Percentiles rank a stretch among this genome's conserved stretches.
These are phyloP conservation scores for Calvadosia cruxmelitensis DNA, from an alignment of 30 jellyfish, hydroid and myxozoan genomes.

Conservation along the genomic window DNA sequence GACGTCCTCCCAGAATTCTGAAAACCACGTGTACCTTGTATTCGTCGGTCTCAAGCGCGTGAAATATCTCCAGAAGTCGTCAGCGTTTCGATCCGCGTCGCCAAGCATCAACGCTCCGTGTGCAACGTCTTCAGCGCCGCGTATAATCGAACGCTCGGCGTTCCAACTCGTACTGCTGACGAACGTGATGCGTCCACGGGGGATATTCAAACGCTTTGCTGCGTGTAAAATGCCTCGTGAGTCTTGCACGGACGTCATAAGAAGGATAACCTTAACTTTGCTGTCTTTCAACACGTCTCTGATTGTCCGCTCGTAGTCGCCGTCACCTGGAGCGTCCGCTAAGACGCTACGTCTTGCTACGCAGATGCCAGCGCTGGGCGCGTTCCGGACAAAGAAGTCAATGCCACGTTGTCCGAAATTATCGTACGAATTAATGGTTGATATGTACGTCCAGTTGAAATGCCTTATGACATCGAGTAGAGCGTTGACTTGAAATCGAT, in stretches of 20 bases:
- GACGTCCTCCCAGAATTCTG: constrained; percentile 50
- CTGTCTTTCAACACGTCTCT: neutral
- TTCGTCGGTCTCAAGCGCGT: constrained; percentile 17
- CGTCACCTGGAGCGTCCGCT: constrained; percentile 3
- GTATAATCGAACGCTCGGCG: constrained; percentile 3
- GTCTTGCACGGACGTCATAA: constrained; percentile 45
- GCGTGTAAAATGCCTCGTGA: constrained; percentile 38
- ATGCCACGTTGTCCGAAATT: constrained; percentile 42
- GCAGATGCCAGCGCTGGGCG: constrained; percentile 7
- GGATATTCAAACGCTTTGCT: constrained; percentile 4
- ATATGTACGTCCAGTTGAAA: constrained; percentile 55
- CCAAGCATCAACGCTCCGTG: constrained; percentile 43
- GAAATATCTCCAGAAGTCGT: constrained; percentile 23
- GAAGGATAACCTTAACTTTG: constrained; percentile 23
- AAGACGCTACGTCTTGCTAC: constrained; percentile 18
- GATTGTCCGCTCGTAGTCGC: constrained; percentile 6
- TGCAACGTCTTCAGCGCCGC: constrained; percentile 31
- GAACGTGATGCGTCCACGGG: constrained; percentile 18
- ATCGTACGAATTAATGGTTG: constrained; percentile 50
- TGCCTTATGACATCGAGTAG: constrained; percentile 23
- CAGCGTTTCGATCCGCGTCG: constrained; percentile 7
- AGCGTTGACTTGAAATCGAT: constrained; percentile 32
- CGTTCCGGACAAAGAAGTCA: constrained; percentile 2
- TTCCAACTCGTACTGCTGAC: constrained; percentile 25
- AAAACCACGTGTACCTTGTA: constrained; percentile 30